phyloP scores from a whole-genome alignment of 2,797 vertebrate genomes.

The Sebastes kiyomatsui region DNA sequence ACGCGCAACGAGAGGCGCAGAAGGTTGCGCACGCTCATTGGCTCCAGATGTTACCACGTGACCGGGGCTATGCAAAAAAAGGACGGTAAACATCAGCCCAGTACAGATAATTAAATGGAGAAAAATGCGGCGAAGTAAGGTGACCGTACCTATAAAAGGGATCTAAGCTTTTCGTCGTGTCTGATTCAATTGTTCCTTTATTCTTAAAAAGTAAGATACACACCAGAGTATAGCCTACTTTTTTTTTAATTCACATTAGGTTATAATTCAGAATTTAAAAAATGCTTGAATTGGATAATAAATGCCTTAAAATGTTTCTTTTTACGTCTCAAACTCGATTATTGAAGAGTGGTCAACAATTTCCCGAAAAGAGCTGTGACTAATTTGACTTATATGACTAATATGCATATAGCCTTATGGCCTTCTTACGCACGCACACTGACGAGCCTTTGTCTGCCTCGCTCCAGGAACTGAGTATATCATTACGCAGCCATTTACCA shows the following conservation, averaged over 20 bases:
- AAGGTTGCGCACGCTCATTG: conserved; percentile 85
- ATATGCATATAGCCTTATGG: neutral
- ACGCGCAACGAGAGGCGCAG: conserved; percentile 87
- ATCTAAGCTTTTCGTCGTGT: conserved; percentile 34
- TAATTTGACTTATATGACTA: neutral
- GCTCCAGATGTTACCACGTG: conserved; percentile 84
- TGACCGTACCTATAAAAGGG: conserved; percentile 50
- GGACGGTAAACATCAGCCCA: conserved; percentile 85
- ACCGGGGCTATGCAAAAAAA: conserved; percentile 88
- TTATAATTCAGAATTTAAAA: neutral
- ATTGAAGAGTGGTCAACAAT: neutral
- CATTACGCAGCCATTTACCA: neutral
- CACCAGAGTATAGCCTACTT: neutral
- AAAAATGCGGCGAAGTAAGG: conserved; percentile 79
- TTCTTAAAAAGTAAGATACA: neutral
- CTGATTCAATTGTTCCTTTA: conserved; percentile 6
- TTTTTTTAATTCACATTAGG: neutral
- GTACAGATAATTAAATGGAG: conserved; percentile 85
- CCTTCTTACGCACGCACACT: conserved; percentile 27
- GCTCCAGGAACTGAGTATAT: neutral
- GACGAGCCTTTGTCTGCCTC: conserved; percentile 40
- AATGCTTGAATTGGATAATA: neutral
- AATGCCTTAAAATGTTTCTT: neutral
- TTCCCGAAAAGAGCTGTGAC: neutral
- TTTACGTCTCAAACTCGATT: neutral